Evolutionary conservation across 2,113 vertebrate species (phyloP), one percentile per base, ranked within the genome.

Genomic region (Pterophyllum scalare): DNA sequence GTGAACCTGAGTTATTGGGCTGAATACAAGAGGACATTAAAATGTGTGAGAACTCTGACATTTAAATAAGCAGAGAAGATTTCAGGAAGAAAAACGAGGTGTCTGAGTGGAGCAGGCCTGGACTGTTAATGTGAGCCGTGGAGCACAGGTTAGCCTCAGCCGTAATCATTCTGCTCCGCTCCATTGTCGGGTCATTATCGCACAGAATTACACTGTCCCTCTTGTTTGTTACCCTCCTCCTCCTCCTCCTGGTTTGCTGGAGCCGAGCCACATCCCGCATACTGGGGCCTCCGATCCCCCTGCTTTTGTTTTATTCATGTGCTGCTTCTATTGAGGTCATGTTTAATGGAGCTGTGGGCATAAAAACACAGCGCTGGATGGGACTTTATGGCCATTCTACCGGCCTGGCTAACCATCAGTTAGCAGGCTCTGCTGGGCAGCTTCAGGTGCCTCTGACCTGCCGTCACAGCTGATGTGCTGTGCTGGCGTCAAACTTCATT

Each of bases 341-440:
- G 82, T 93, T 94, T 94, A 91, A 94, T 91, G 87, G 91, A 91
- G 89, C 82, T 2, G 64, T 9, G 70, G 78, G 77, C 79, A 89
- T 59, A 81, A 83, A 85, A 86, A 75, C 65, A 79, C 82, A 88
- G 85, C 60, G 76, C 83, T 87, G 80, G 77, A 74, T 49, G 67
- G 26, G 86, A 64, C 80, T 93, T 92, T 90, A 93, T 86, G 83
- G 82, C 85, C 20, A 24, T 70, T 90, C 58, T 65, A 67, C 33
- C 31, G 33, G 84, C 82, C 83, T 14, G 82, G 83, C 77, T 80
- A 85, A 87, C 82, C 81, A 70, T 88, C 79, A 43, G 83, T 83
- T 88, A 81, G 85, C 83, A 28, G 54, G 31, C 62, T 88, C 40
- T 70, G 60, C 74, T 43, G 74, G 59, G 67, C 70, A 19, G 56